These are phyloP conservation scores for Hedya salicella DNA, from an alignment of 2,888 invertebrate species.

Conservation along the genomic window DNA sequence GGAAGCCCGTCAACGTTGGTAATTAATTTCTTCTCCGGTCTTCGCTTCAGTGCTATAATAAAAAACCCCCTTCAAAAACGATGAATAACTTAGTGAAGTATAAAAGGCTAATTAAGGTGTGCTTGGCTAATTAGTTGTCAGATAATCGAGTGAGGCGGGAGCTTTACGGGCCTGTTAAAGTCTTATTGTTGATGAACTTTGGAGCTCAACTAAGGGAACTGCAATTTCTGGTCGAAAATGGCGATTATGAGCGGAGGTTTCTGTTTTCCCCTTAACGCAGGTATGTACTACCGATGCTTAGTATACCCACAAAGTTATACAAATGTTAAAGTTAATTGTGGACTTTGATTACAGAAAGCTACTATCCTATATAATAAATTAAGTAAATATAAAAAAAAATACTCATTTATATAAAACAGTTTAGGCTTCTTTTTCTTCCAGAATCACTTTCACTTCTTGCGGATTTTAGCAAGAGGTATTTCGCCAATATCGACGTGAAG, in stretches of 20 bases:
- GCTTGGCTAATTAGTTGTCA: slow-evolving; percentile 60
- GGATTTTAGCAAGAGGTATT: too few relatives aligned
- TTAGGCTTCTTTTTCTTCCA: too few relatives aligned
- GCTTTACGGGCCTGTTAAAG: slow-evolving; percentile 67
- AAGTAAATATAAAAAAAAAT: too few relatives aligned
- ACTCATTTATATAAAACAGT: too few relatives aligned
- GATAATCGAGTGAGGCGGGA: slow-evolving; percentile 57
- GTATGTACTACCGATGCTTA: too few relatives aligned
- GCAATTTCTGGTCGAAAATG: slow-evolving; percentile 55
- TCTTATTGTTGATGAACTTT: slow-evolving; percentile 69
- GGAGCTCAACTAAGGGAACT: slow-evolving; percentile 55
- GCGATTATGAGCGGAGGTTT: slow-evolving; percentile 16
- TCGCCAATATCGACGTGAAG: too few relatives aligned
- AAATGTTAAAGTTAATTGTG: too few relatives aligned
- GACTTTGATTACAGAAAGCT: too few relatives aligned
- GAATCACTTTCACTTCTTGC: too few relatives aligned
- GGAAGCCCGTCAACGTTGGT: slow-evolving; percentile 32
- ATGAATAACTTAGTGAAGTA: slow-evolving; percentile 51
- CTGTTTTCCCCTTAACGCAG: not conserved
- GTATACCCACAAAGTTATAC: too few relatives aligned
- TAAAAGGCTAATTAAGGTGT: slow-evolving; percentile 58
- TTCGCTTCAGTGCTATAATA: slow-evolving; percentile 37
- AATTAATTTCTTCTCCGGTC: slow-evolving; percentile 45
- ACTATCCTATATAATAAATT: too few relatives aligned
- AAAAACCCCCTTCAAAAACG: slow-evolving; percentile 47